Base-by-base conservation (phyloP, 2,113 vertebrate species). In the Protobothrops flavoviridis region DNA sequence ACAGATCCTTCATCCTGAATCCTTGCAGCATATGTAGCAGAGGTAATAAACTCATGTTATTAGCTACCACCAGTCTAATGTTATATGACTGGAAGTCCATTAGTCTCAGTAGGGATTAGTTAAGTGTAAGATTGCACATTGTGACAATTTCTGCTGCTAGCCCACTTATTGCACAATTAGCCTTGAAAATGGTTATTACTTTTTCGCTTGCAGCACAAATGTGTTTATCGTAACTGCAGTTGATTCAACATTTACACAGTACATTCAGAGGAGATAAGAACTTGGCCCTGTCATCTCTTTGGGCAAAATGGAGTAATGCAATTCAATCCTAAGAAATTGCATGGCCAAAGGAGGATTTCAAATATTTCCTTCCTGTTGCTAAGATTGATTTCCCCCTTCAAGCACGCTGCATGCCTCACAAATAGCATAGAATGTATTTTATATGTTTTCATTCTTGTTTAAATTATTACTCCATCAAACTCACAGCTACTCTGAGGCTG, bases 391-490 rank as follows among this genome's bases (percentile, higher is more conserved):
- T 53, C 85, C 61, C 13, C 45, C 39, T 89, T 23, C 12, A 43
- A 56, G 52, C 17, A 26, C 87, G 7, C 61, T 74, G 33, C 61
- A 56, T 81, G 52, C 29, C 39, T 57, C 29, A 64, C 89, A 89
- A 92, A 89, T 89, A 81, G 24, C 50, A 8, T 29, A 26, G 61
- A 74, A n/a, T 45, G 26, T 57, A 81, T 33, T 92, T 43, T 48
- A 64, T 81, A 69, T 69, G 61, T 92, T 92, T 92, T 92, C 87
- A 89, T 92, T 89, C 50, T 92, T 89, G 92, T 53, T 89, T 89
- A 81, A 89, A 92, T 89, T 53, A 92, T 92, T 69, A 74, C 52
- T 57, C 92, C 55, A 89, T 81, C 92, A 92, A 81, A 89, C 33
- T 23, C 50, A 10, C 92, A 85, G 87, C 53, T 85, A 39, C 56